Conservation (phyloP, 1,140 invertebrate species). For the Drosophila seguyi region DNA sequence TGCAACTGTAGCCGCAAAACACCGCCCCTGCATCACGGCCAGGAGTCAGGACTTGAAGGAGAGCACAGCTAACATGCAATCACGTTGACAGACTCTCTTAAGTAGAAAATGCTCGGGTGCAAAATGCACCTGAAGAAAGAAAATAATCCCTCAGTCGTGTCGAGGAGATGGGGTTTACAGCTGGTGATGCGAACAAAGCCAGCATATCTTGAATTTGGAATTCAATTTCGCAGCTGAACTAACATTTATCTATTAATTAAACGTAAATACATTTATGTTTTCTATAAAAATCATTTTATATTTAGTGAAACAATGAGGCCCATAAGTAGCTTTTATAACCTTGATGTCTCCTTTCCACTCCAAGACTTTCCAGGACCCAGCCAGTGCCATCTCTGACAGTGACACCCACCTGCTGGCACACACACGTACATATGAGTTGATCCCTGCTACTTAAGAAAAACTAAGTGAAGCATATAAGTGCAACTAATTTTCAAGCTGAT, state of each 20-base stretch:
- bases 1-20: constrained; percentile 38
- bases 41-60: constrained; percentile 19
- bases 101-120: constrained; percentile 71
- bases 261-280: background rate
- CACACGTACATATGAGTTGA: constrained; percentile 57
- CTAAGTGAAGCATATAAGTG: constrained; percentile 83
- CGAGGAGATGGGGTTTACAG: background rate
- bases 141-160: constrained; percentile 60
- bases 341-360: too few species aligned
- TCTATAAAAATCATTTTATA: background rate
- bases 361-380: background rate
- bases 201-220: background rate
- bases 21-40: constrained; percentile 1
- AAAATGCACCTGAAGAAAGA: constrained; percentile 70
- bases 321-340: too few species aligned
- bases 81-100: constrained; percentile 80
- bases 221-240: background rate
- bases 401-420: constrained; percentile 43
- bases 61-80: constrained; percentile 69
- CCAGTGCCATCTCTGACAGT: constrained; percentile 12
- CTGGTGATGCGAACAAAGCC: constrained; percentile 5
- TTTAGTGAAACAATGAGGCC: rapidly evolving
- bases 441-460: constrained; percentile 82
- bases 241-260: background rate
- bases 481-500: constrained; percentile 83